Evolutionary conservation across 1,140 invertebrate genomes (phyloP).

Genomic region (Halictus rubicundus): DNA sequence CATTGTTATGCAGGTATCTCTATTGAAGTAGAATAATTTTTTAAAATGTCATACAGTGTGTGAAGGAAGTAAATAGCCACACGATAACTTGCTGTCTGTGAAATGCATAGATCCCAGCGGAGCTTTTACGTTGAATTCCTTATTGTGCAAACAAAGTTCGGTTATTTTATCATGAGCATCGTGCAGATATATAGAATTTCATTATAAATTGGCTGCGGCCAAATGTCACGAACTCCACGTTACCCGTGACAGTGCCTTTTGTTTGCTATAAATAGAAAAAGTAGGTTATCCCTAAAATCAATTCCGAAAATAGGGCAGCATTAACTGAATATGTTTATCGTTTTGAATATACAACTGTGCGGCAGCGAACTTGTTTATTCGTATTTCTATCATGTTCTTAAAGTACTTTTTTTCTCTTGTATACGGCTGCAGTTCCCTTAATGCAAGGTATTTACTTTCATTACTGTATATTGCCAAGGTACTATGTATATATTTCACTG

Average conservation of each 20-base stretch:
- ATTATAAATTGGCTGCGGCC: slow-evolving; percentile 21
- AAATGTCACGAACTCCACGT: slow-evolving; percentile 52
- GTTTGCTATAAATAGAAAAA: slow-evolving; percentile 69
- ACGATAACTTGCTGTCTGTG: not conserved
- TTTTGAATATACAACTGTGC: not conserved
- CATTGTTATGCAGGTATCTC: not conserved
- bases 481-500: not conserved
- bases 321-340: slow-evolving; percentile 18
- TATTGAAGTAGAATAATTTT: not conserved
- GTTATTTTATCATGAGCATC: not conserved
- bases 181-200: not conserved
- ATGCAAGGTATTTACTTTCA: not conserved
- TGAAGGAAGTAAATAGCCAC: not conserved
- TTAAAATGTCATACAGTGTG: not conserved
- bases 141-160: not conserved
- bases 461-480: not conserved
- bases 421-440: not conserved
- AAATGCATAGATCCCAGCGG: not conserved
- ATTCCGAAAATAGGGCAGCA: slow-evolving; percentile 50
- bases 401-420: not conserved
- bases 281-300: slow-evolving; percentile 68
- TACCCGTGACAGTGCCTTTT: slow-evolving; percentile 56
- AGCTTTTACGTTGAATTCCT: not conserved
- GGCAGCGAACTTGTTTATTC: not conserved
- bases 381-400: not conserved